Evolutionary conservation across 2,888 invertebrate species (phyloP).

Genomic region (Napeogenes inachia): DNA sequence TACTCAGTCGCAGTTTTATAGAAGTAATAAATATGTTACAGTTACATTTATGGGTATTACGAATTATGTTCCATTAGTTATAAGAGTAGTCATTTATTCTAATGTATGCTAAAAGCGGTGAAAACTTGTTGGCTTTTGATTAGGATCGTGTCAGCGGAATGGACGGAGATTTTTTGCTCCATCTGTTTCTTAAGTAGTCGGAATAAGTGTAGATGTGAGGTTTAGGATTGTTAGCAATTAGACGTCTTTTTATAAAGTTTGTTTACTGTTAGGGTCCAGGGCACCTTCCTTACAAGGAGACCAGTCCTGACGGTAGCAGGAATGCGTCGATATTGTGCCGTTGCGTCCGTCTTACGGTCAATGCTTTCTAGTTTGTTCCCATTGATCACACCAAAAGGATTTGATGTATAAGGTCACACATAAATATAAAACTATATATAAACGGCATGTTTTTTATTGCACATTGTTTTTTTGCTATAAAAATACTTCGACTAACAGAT

Average conservation of each 20-base stretch:
- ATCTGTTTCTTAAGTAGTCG: slow-evolving; percentile 26
- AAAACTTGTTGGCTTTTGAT: slow-evolving; percentile 21
- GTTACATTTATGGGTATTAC: slow-evolving; percentile 14
- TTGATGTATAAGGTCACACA: slow-evolving; percentile 21
- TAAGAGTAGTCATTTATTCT: slow-evolving; percentile 25
- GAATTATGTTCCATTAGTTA: slow-evolving; percentile 18
- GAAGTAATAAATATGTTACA: too few relatives aligned
- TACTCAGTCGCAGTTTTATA: too few relatives aligned
- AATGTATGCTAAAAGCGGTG: slow-evolving; percentile 23
- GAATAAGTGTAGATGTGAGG: slow-evolving; percentile 30
- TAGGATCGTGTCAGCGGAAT: slow-evolving; percentile 7
- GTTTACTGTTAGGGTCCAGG: slow-evolving; percentile 63
- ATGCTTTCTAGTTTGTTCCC: slow-evolving; percentile 37
- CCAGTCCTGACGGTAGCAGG: slow-evolving; percentile 46
- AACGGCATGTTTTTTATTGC: slow-evolving; percentile 9
- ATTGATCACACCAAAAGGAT: slow-evolving; percentile 21
- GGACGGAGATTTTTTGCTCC: slow-evolving; percentile 18
- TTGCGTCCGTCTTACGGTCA: slow-evolving; percentile 34
- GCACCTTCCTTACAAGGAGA: slow-evolving; percentile 62
- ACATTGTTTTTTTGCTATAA: slow-evolving; percentile 12
- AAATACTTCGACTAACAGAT: not conserved
- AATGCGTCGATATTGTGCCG: slow-evolving; percentile 60
- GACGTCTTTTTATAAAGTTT: slow-evolving; percentile 50
- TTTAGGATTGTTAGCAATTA: slow-evolving; percentile 54
- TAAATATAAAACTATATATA: too few relatives aligned